Conservation (phyloP, 2,888 invertebrate species). For the Drosophila pegasa region DNA sequence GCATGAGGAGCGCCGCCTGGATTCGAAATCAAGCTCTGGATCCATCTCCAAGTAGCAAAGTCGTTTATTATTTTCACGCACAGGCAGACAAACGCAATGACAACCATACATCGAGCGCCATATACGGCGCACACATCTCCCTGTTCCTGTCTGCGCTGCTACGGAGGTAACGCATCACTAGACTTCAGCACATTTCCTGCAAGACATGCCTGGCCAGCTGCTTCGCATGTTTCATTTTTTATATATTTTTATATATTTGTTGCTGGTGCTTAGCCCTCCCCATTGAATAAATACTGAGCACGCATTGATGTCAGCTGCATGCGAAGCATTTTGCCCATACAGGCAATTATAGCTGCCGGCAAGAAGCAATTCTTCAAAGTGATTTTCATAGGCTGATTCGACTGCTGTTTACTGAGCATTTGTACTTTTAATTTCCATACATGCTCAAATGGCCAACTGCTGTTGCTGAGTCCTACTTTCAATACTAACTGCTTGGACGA, state of each 20-base stretch:
- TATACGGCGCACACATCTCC: constrained; percentile 17
- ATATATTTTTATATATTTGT: neutral
- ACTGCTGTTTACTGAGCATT: constrained; percentile 52
- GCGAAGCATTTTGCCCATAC: constrained; percentile 36
- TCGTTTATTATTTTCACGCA: constrained; percentile 76
- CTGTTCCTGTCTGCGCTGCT: constrained; percentile 15
- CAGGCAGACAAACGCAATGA: constrained; percentile 37
- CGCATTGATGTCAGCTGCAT: constrained; percentile 70
- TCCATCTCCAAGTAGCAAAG: constrained; percentile 65
- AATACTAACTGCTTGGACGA: neutral
- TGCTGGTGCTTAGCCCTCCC: constrained; percentile 39
- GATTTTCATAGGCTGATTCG: constrained; percentile 46
- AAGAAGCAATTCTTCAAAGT: constrained; percentile 40
- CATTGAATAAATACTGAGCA: constrained; percentile 41
- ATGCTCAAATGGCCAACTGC: neutral
- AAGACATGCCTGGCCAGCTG: constrained; percentile 9
- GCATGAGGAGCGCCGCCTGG: neutral
- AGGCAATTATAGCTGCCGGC: constrained; percentile 7
- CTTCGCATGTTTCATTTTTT: constrained; percentile 6
- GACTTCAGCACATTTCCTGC: constrained; percentile 19
- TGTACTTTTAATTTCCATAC: constrained; percentile 19
- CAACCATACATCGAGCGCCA: constrained; percentile 21
- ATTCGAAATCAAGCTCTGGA: constrained; percentile 10
- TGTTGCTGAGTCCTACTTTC: neutral
- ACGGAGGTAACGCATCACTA: constrained; percentile 50